Base-by-base conservation (phyloP, 1,140 invertebrate species). In the Maconellicoccus hirsutus region DNA sequence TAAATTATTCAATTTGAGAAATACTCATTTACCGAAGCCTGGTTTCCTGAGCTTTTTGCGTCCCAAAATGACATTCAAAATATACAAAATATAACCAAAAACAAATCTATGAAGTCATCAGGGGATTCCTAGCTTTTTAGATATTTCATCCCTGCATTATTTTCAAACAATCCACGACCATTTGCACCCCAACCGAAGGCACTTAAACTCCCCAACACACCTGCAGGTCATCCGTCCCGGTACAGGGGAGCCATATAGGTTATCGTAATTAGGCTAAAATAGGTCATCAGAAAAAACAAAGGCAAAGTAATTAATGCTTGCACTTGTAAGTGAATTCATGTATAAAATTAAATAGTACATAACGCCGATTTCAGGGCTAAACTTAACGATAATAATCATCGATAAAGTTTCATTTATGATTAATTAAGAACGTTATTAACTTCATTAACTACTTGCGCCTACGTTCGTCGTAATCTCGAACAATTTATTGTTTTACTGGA, bases 311-410 rank as follows among this genome's bases (percentile, higher is more conserved):
- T 66, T 66, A 66, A 66, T 66, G 61, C 61, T 66, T 19, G 61
- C 61, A 66, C 61, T 66, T 66, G 61, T 66, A 66, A 66, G 22
- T 66, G 61, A 66, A 66, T 66, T 66, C 61, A 66, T 66, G 61
- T 66, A 23, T 66, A 66, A 66, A 66, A 66, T 66, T 66, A 66
- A 66, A 66, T 25, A 66, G 19, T 26, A 26, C 4, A 26, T 23
- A 23, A 66, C 19, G 6, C 25, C 22, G 61, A 66, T 66, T 66
- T 66, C 61, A 66, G 61, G 61, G 61, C 61, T 66, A 23, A 66
- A 66, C 61, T 22, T 25, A 10, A 66, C 61, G 61, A 66, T 66
- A 66, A 66, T 66, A 66, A 66, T 66, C 61, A 66, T 66, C 61
- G 22, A 66, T 66, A 66, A 66, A 66, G 22, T 66, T 66, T 66